Percentiles rank a stretch among this genome's conserved stretches.
These are phyloP conservation scores for Chrysotoxum bicinctum DNA, from an alignment of 2,888 invertebrate genomes.

Conservation along the genomic window DNA sequence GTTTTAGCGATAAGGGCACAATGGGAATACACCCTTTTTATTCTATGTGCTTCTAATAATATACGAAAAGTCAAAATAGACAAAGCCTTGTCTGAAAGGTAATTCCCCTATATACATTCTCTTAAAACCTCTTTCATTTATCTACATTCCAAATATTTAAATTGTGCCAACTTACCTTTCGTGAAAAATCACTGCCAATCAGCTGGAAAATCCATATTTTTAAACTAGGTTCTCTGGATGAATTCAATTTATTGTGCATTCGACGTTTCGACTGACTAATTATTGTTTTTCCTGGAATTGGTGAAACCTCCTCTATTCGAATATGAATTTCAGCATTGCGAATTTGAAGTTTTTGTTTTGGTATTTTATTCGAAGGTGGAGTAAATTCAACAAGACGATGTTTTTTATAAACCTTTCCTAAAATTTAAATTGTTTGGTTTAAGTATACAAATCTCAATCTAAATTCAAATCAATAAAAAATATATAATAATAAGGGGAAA, in stretches of 20 bases:
- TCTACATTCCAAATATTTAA: too few species aligned
- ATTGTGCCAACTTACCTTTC: conserved; percentile 75
- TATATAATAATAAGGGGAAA: too few species aligned
- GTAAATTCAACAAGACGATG: conserved; percentile 93
- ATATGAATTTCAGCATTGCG: conserved; percentile 92
- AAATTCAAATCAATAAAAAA: background rate
- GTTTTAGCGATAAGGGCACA: too few species aligned
- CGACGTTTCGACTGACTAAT: conserved; percentile 1
- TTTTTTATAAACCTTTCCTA: conserved; percentile 92
- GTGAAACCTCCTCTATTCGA: conserved; percentile 78
- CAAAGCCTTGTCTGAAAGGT: too few species aligned
- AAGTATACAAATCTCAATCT: background rate
- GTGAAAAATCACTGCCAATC: conserved; percentile 76
- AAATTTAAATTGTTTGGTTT: background rate
- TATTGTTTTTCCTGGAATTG: conserved; percentile 1
- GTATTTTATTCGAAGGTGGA: conserved; percentile 84
- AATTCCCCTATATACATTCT: too few species aligned
- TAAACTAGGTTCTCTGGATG: conserved; percentile 73
- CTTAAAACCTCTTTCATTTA: too few species aligned
- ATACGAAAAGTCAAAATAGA: too few species aligned
- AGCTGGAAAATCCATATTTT: conserved; percentile 80
- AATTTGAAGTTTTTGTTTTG: conserved; percentile 85
- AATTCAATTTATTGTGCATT: background rate
- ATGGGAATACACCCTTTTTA: too few species aligned
- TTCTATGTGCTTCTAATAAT: too few species aligned